These are phyloP conservation scores for Eilema sororculum DNA, from an alignment of 2,888 invertebrate genomes.

Conservation along the genomic window DNA sequence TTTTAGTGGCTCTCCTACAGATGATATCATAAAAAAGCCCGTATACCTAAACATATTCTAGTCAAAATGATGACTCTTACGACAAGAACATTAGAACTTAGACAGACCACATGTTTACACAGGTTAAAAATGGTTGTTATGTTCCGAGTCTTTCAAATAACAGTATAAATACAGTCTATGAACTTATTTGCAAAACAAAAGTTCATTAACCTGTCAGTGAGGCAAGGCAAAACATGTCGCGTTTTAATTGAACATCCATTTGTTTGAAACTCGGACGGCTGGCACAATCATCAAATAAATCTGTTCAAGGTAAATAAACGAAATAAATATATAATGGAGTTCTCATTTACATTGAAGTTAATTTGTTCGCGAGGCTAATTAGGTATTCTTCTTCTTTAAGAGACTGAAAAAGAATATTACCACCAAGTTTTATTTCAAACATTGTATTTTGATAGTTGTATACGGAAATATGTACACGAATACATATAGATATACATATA, in stretches of 20 bases:
- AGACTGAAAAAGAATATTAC: not conserved
- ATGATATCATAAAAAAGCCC: no score
- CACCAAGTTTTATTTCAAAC: not conserved
- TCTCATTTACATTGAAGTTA: not conserved
- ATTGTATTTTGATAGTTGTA: not conserved
- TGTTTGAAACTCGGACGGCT: not conserved
- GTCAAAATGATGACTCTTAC: no score
- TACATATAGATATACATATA: no score
- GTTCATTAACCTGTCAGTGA: constrained; percentile 7
- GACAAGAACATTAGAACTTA: no score
- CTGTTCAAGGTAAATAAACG: not conserved
- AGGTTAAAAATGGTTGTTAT: no score
- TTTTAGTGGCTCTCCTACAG: no score
- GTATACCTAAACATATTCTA: no score
- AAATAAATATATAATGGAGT: not conserved
- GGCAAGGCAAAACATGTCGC: not conserved
- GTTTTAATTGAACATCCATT: not conserved
- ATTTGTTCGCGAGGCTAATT: not conserved
- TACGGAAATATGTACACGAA: not conserved
- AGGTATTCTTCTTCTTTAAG: not conserved
- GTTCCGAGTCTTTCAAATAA: not conserved
- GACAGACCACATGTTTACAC: no score
- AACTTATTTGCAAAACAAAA: constrained; percentile 13
- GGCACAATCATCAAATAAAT: constrained; percentile 1
- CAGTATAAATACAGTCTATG: not conserved